Evolutionary conservation across 2,797 vertebrate genomes (phyloP).

Genomic region (Schizothorax lantsangensis): DNA sequence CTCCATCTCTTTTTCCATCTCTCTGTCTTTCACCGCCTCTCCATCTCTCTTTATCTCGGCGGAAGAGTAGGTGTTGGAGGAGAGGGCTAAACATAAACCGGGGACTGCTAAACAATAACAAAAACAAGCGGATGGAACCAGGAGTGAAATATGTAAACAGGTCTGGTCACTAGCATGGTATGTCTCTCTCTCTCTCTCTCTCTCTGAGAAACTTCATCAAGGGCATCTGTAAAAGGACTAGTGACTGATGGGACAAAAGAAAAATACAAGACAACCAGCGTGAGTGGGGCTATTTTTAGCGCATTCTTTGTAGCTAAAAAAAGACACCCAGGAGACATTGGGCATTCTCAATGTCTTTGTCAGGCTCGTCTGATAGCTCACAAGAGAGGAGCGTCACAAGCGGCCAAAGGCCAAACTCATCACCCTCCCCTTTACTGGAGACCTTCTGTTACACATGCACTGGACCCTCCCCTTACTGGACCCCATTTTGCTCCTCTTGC

Average conservation of each 20-base stretch:
- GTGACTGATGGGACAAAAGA: conserved; percentile 34
- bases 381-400: conserved; percentile 44
- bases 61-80: conserved; percentile 63
- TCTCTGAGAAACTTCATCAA: conserved; percentile 39
- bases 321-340: conserved; percentile 71
- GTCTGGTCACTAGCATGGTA: conserved; percentile 42
- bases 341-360: conserved; percentile 70
- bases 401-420: conserved; percentile 37
- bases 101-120: conserved; percentile 55
- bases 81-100: conserved; percentile 61
- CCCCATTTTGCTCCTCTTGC: conserved; percentile 68
- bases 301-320: conserved; percentile 73
- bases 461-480: conserved; percentile 66
- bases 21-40: conserved; percentile 43
- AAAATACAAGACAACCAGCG: conserved; percentile 50
- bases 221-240: conserved; percentile 45
- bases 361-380: conserved; percentile 60
- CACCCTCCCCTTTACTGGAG: conserved; percentile 41
- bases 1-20: conserved; percentile 44
- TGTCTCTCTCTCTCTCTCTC: conserved; percentile 45
- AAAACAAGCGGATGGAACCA: conserved; percentile 62
- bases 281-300: conserved; percentile 69
- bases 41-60: conserved; percentile 44
- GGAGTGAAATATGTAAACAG: conserved; percentile 63
- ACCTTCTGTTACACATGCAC: conserved; percentile 39